These are phyloP conservation scores for Drosophila robusta DNA, from an alignment of 2,888 invertebrate genomes.

Conservation along the genomic window DNA sequence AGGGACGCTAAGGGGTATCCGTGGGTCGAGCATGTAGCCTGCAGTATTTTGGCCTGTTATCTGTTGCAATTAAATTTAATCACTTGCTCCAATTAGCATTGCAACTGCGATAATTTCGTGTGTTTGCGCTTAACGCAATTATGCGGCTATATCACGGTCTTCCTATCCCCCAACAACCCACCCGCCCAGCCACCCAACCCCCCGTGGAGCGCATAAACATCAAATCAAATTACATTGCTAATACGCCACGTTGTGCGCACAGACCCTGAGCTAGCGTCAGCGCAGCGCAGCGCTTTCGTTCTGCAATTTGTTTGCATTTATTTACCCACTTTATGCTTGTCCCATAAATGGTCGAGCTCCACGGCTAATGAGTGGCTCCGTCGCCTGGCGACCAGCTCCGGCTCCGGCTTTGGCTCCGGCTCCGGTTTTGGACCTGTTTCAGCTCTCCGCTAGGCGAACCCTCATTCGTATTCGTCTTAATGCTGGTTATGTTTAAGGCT, in stretches of 20 bases:
- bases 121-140: slow-evolving; percentile 64
- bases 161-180: slow-evolving; percentile 1
- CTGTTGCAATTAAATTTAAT: slow-evolving; percentile 71
- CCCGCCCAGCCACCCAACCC: neutral
- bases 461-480: slow-evolving; percentile 30
- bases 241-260: slow-evolving; percentile 68
- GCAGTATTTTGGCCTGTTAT: slow-evolving; percentile 47
- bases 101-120: slow-evolving; percentile 65
- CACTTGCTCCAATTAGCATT: slow-evolving; percentile 75
- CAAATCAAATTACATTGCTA: slow-evolving; percentile 78
- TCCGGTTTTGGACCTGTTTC: slow-evolving; percentile 17
- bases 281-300: slow-evolving; percentile 64
- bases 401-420: neutral
- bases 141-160: slow-evolving; percentile 49
- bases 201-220: slow-evolving; percentile 61
- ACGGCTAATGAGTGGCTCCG: slow-evolving; percentile 54
- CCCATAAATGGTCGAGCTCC: slow-evolving; percentile 44
- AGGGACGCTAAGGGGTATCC: slow-evolving; percentile 4
- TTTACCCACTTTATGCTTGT: slow-evolving; percentile 43
- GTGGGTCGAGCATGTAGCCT: slow-evolving; percentile 1
- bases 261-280: slow-evolving; percentile 7
- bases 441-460: neutral
- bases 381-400: neutral
- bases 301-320: slow-evolving; percentile 68
- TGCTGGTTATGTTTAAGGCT: slow-evolving; percentile 22